Evolutionary conservation across 2,888 invertebrate genomes (phyloP), one percentile per base, ranked within the genome.

Genomic region (Melinaea marsaeus): DNA sequence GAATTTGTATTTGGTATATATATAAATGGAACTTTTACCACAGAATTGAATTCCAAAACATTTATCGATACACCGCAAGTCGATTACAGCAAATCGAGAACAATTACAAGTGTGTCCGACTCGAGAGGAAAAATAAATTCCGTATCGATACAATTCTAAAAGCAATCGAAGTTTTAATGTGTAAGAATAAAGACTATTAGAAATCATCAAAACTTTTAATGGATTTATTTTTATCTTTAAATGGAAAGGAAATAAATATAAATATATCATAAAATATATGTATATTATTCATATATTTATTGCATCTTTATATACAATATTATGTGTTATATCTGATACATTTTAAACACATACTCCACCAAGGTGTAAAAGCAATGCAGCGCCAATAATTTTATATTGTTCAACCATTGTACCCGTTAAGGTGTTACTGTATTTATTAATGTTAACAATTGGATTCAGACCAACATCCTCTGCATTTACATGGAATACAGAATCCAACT

Each of bases 31-130:
- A 42, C 2, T 42, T 42, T 6, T 5, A 3, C 6, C 42, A 42
- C 42, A 9, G 9, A 42, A 42, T 42, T 42, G 42, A 42, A 42
- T 9, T 9, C 42, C 42, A 85, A 85, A 84, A 79, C 81, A 78
- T 85, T 85, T 82, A 83, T 80, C 78, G 79, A 69, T 66, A 75
- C 77, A 74, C 88, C 88, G 77, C 88, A 85, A 86, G 85, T 88
- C 85, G 86, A 88, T 89, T 88, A 86, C 77, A 73, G 72, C 64
- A 79, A 84, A 85, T 82, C 84, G 79, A 84, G 87, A 88, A 88
- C 86, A 88, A 88, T 88, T 85, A 86, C 79, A 79, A 67, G 73
- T 79, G 77, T 81, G 83, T 79, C 74, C 81, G 73, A 78, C 71
- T 76, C 72, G 77, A 75, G 78, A 65, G 73, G 78, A 75, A 80